These are phyloP conservation scores for Caiman crocodilus DNA, from an alignment of 2,797 vertebrate genomes.

Conservation along the genomic window DNA sequence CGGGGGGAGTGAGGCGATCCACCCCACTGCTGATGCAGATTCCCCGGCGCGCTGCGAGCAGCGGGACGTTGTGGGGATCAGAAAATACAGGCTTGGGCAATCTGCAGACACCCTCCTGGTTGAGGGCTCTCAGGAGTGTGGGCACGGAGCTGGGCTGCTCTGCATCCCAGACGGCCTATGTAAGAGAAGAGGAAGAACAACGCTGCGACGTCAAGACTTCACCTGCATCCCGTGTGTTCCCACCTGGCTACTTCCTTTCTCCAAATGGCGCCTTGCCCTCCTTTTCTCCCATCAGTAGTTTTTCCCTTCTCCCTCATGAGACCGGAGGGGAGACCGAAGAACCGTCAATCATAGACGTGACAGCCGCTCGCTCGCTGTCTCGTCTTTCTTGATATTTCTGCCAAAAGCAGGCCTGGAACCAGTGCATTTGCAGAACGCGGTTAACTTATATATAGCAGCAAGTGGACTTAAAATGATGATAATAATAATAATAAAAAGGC, in stretches of 20 bases:
- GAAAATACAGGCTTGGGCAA: too few species aligned
- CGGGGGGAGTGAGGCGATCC: neutral
- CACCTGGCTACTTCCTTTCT: neutral
- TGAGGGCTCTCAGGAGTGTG: too few species aligned
- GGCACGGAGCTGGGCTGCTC: too few species aligned
- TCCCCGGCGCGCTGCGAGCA: neutral
- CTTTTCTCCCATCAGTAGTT: neutral
- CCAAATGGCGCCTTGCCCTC: rapidly evolving
- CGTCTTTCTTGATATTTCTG: neutral
- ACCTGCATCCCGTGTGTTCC: rapidly evolving
- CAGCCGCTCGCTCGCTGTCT: neutral
- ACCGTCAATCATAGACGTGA: rapidly evolving
- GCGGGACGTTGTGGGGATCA: neutral
- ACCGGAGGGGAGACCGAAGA: neutral
- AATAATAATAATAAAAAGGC: rapidly evolving
- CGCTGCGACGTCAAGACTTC: too few species aligned
- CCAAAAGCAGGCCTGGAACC: neutral
- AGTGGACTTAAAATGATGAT: neutral
- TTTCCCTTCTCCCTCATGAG: neutral
- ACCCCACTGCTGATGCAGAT: neutral
- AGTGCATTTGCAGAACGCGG: neutral
- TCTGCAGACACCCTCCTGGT: too few species aligned
- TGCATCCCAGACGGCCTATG: too few species aligned
- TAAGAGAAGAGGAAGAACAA: too few species aligned
- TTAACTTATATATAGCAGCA: neutral